These are phyloP conservation scores for Lucinisca nassula DNA, from an alignment of 2,888 invertebrate genomes.

Conservation along the genomic window DNA sequence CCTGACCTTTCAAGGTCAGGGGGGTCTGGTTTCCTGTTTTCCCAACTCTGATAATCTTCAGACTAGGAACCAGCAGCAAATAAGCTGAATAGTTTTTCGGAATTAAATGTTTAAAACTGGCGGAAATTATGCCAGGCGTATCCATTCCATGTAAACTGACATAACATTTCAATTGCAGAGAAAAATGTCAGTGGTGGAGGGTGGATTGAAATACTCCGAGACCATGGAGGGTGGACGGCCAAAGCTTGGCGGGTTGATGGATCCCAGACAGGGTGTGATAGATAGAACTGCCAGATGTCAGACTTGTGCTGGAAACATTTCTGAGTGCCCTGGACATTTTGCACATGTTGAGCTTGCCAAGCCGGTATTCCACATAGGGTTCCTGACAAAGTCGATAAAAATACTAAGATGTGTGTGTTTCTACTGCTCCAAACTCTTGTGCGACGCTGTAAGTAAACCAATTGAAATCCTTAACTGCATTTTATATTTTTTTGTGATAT, in stretches of 20 bases:
- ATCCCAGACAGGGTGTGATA: constrained; percentile 99
- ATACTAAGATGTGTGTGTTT: constrained; percentile 99
- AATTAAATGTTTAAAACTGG: too few relatives aligned
- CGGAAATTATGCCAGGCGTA: too few relatives aligned
- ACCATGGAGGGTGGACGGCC: constrained; percentile 99
- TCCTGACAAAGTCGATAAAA: constrained; percentile 98
- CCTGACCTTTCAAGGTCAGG: too few relatives aligned
- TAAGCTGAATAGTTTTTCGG: too few relatives aligned
- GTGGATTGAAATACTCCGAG: constrained; percentile 98
- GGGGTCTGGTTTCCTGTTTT: too few relatives aligned
- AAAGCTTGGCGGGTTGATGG: constrained; percentile 99
- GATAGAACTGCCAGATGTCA: constrained; percentile 93
- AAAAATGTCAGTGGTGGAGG: constrained; percentile 98
- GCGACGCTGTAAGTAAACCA: constrained; percentile 97
- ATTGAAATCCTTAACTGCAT: too few relatives aligned
- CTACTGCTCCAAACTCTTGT: constrained; percentile 98
- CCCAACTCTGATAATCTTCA: too few relatives aligned
- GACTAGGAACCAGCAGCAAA: too few relatives aligned
- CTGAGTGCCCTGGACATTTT: constrained; percentile 99
- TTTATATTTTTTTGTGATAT: too few relatives aligned
- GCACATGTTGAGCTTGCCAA: constrained; percentile 99
- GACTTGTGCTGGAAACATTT: constrained; percentile 94
- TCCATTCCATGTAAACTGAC: too few relatives aligned
- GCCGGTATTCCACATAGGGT: constrained; percentile 99
- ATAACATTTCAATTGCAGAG: too few relatives aligned